phyloP scores from a whole-genome alignment of 2,888 invertebrate genomes.

The Furcula furcula region DNA sequence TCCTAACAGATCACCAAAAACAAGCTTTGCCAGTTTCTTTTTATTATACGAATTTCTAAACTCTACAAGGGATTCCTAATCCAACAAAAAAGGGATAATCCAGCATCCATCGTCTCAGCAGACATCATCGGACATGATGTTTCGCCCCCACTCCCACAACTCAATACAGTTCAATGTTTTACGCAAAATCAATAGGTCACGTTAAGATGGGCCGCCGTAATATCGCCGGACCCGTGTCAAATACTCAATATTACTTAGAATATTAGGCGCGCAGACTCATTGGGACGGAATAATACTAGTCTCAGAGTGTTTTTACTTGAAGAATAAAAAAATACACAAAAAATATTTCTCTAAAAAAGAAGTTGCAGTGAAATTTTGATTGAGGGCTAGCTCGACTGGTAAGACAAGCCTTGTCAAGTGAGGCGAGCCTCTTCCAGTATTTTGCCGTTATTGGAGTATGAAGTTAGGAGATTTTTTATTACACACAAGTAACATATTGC shows the following conservation, averaged over 20 bases:
- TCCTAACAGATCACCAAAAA: too few species aligned
- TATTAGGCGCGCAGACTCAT: background rate
- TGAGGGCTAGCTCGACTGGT: too few species aligned
- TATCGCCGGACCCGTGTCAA: constrained; percentile 52
- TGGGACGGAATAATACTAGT: too few species aligned
- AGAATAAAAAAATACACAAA: too few species aligned
- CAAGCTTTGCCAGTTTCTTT: background rate
- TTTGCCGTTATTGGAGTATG: too few species aligned
- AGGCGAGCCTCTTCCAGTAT: too few species aligned
- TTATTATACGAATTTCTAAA: background rate
- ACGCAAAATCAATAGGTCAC: constrained; percentile 47
- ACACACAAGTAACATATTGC: too few species aligned
- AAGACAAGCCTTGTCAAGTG: too few species aligned
- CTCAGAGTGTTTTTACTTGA: too few species aligned
- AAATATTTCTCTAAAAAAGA: too few species aligned
- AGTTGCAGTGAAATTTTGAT: too few species aligned
- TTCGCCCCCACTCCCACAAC: background rate
- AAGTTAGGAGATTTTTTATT: too few species aligned
- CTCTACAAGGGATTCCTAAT: background rate
- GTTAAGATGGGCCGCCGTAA: constrained; percentile 39
- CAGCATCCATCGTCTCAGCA: background rate
- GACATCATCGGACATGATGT: constrained; percentile 1
- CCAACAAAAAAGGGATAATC: background rate
- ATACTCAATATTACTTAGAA: constrained; percentile 29
- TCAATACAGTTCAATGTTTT: constrained; percentile 33